These are phyloP conservation scores for Ammodramus savannarum DNA, from an alignment of 2,113 vertebrate genomes.

Conservation along the genomic window DNA sequence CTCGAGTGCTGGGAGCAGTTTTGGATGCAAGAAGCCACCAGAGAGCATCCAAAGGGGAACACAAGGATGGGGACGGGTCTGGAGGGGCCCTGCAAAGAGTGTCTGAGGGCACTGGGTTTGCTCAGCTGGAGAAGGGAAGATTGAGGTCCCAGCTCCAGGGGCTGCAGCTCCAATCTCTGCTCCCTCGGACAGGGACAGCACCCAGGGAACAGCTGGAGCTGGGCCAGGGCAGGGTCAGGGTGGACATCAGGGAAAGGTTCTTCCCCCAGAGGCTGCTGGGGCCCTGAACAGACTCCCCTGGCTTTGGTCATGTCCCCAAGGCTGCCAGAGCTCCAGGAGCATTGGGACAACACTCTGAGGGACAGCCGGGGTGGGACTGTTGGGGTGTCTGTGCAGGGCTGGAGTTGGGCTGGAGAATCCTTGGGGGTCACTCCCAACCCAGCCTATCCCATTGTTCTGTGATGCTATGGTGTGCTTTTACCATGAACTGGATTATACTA, in stretches of 20 bases:
- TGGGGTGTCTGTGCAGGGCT: no score
- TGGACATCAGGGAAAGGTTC: background rate
- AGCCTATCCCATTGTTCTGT: background rate
- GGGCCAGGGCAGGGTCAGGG: rapidly evolving
- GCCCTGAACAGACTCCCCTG: no score
- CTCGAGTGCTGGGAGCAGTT: background rate
- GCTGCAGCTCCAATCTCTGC: background rate
- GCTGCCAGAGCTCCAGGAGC: no score
- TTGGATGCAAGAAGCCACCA: background rate
- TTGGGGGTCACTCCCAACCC: rapidly evolving
- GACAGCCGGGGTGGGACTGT: no score
- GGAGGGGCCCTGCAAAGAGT: background rate
- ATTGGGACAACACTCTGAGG: no score
- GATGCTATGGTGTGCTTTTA: background rate
- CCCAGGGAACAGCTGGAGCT: background rate
- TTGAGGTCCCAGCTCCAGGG: background rate
- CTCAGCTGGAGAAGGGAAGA: background rate
- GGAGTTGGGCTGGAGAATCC: no score
- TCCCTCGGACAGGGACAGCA: background rate
- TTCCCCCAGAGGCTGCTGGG: background rate
- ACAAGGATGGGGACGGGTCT: rapidly evolving
- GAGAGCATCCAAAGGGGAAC: background rate
- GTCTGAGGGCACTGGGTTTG: background rate
- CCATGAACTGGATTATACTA: background rate
- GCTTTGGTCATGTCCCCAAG: no score